phyloP scores from a whole-genome alignment of 2,797 vertebrate species.

The Lagocephalus sceleratus region DNA sequence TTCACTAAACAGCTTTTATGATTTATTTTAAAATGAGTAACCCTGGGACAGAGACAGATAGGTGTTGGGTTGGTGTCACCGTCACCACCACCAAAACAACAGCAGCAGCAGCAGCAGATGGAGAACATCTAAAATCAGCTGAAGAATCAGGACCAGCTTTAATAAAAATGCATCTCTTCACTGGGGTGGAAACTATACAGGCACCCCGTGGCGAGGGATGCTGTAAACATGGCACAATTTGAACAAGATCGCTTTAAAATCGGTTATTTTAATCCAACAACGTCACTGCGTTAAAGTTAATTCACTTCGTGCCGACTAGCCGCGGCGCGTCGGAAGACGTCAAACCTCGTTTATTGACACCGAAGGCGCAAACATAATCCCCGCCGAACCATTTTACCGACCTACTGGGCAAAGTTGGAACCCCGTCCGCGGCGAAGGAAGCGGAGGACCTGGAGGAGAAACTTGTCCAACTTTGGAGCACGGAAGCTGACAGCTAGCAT shows the following conservation, averaged over 20 bases:
- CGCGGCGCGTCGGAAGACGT: slow-evolving; percentile 2
- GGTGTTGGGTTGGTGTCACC: slow-evolving; percentile 29
- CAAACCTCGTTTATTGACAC: slow-evolving; percentile 1
- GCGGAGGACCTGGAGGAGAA: slow-evolving; percentile 6
- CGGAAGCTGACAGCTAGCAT: slow-evolving; percentile 53
- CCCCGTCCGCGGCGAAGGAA: neutral
- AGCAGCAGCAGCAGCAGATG: slow-evolving; percentile 30
- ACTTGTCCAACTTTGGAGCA: slow-evolving; percentile 56
- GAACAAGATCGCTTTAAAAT: too few relatives aligned
- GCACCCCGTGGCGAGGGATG: too few relatives aligned
- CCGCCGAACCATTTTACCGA: too few relatives aligned
- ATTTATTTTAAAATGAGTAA: slow-evolving; percentile 19
- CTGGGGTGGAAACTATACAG: neutral
- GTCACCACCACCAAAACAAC: slow-evolving; percentile 36
- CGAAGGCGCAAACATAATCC: neutral
- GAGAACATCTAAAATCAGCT: slow-evolving; percentile 14
- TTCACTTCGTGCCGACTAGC: slow-evolving; percentile 21
- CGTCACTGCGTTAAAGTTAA: neutral
- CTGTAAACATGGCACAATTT: too few relatives aligned
- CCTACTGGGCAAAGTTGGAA: fast-evolving
- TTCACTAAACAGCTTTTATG: neutral
- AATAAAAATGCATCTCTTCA: slow-evolving; percentile 1
- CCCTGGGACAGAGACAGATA: slow-evolving; percentile 4
- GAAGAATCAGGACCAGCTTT: slow-evolving; percentile 21
- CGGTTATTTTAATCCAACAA: too few relatives aligned